A percentile compares a stretch with the other conserved stretches of the same genome.
Conservation (phyloP, 2,797 vertebrate genomes). For the Lophotriccus pileatus region DNA sequence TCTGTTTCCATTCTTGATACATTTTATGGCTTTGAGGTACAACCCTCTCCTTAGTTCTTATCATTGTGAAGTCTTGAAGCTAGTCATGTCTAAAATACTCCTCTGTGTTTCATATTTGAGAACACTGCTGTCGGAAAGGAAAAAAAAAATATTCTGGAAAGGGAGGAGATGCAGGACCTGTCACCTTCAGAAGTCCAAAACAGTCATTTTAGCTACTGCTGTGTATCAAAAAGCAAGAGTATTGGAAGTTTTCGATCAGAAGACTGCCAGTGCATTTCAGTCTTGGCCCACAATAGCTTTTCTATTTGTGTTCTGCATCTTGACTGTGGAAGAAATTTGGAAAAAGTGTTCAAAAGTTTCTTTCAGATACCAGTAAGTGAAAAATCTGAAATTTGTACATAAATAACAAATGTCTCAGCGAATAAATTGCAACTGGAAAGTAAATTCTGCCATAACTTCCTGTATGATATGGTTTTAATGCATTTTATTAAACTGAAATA, state of each 20-base stretch:
- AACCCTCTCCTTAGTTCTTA: not conserved
- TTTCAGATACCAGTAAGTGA: not conserved
- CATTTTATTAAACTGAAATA: not conserved
- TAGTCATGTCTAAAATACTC: not conserved
- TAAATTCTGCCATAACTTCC: not conserved
- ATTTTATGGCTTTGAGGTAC: not conserved
- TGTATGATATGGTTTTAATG: not conserved
- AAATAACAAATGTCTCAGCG: not conserved
- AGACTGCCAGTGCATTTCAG: not conserved
- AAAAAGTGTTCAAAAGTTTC: not conserved
- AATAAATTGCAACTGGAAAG: not conserved
- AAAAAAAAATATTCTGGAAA: not conserved
- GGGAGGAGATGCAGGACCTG: not conserved
- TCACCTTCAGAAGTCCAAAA: not conserved
- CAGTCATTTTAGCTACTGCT: not conserved
- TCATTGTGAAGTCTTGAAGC: not conserved
- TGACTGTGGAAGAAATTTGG: not conserved
- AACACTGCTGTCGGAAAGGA: not conserved
- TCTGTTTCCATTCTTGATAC: not conserved
- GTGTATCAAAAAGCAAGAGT: not conserved
- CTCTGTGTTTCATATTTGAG: not conserved
- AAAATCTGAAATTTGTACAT: not conserved
- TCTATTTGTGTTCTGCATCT: conserved; percentile 5
- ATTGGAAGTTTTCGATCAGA: conserved; percentile 13
- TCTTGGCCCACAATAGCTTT: not conserved